Percentiles rank a stretch among this genome's conserved stretches.
phyloP scores from a whole-genome alignment of 2,797 vertebrate genomes.

The Leucoraja ocellata region DNA sequence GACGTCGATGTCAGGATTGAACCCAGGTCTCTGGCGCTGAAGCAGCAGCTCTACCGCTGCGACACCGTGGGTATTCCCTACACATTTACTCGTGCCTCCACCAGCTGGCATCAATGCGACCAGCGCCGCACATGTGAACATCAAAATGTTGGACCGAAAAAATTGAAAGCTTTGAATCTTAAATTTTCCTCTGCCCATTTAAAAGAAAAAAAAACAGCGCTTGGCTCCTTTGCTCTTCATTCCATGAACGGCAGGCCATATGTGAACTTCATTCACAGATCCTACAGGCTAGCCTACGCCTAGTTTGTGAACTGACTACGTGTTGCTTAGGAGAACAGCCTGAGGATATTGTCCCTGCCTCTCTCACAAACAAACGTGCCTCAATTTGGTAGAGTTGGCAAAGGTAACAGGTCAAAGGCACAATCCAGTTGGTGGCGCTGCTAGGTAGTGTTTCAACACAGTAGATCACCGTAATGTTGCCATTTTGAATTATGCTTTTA shows the following conservation, averaged over 20 bases:
- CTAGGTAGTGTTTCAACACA: background rate
- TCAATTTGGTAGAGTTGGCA: background rate
- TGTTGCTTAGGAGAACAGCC: background rate
- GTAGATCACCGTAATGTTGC: background rate
- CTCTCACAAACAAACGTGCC: background rate
- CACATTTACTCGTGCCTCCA: no score
- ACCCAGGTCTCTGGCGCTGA: no score
- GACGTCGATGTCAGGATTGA: no score
- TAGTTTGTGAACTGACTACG: background rate
- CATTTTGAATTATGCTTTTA: background rate
- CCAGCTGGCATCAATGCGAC: no score
- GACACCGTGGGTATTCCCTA: no score
- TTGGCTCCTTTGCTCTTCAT: background rate
- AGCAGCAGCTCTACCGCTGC: no score
- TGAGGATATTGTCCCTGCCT: no score
- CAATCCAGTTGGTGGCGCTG: slow-evolving; percentile 23
- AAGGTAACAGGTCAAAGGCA: background rate
- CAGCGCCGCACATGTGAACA: background rate
- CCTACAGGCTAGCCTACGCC: background rate
- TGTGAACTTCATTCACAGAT: background rate
- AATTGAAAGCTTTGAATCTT: background rate
- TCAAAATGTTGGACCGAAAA: background rate
- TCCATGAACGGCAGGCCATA: background rate
- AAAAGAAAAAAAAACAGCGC: background rate
- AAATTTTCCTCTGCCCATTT: background rate